Evolutionary conservation across 1,140 invertebrate species (phyloP).

Genomic region (Dinothrombium tinctorium): DNA sequence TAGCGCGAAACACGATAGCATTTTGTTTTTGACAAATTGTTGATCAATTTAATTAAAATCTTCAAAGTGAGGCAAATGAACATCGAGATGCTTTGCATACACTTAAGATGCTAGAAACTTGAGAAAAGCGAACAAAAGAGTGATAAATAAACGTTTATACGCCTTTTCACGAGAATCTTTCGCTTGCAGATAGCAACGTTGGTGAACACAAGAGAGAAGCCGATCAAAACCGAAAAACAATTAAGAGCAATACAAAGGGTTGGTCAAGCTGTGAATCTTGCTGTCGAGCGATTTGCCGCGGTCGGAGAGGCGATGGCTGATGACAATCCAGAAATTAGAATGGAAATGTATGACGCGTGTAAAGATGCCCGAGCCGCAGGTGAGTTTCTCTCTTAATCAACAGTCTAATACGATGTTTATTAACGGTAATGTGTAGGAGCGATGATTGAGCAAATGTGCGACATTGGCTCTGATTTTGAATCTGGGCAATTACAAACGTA

Average conservation of each 20-base stretch:
- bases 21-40: too few relatives aligned
- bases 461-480: background rate
- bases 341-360: conserved; percentile 93
- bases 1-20: too few relatives aligned
- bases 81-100: too few relatives aligned
- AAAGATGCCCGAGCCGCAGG: conserved; percentile 83
- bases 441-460: conserved; percentile 20
- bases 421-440: conserved; percentile 25
- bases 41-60: too few relatives aligned
- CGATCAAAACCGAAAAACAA: conserved; percentile 27
- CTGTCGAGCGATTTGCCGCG: conserved; percentile 87
- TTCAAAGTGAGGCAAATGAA: too few relatives aligned
- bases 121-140: too few relatives aligned
- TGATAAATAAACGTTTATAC: too few relatives aligned
- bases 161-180: too few relatives aligned
- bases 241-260: conserved; percentile 59
- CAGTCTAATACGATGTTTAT: background rate
- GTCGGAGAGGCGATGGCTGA: conserved; percentile 94
- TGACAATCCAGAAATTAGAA: conserved; percentile 85
- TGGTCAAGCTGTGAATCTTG: conserved; percentile 79
- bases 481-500: conserved; percentile 9
- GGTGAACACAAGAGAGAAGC: too few relatives aligned
- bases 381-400: conserved; percentile 23
- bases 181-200: too few relatives aligned
- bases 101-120: too few relatives aligned